Base-by-base conservation (phyloP, 2,888 invertebrate genomes). In the Eristalinus aeneus region DNA sequence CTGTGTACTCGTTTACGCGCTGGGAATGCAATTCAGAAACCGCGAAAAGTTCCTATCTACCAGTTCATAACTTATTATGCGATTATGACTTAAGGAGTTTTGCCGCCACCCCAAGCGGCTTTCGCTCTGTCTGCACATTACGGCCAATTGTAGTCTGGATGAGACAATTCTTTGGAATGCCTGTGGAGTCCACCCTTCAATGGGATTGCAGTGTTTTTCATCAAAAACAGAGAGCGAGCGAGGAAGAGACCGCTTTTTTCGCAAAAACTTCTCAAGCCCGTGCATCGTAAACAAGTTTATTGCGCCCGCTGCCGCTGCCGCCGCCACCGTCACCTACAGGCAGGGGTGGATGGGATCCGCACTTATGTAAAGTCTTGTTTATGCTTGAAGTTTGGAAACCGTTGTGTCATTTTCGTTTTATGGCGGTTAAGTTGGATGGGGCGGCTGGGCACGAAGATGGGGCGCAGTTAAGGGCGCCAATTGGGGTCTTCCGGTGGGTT, bases 281-380 rank as follows among this genome's bases (percentile, higher is more conserved):
- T 20, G 63, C 23, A 75, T 85, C 84, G 80, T 85, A 85, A 85
- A 85, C 79, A 80, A 80, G 71, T 85, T 85, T 80, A 85, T 80
- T 72, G 68, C 72, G 39, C 11, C n/a, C 11, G 39, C 8, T 2
- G 39, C 39, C 2, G 22, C 63, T 67, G 56, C n/a, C 11, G 39
- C 8, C 11, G 39, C 39, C 2, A 11, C 63, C 71, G 56, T 67
- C 39, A 36, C 54, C 67, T 8, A 6, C 46, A 12, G 39, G 39
- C 1, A 4, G 39, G 39, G 53, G 60, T 71, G 54, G 36, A 39
- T 53, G 36, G 11, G 39, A 4, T 32, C 4, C 20, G 10, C 20
- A 10, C 61, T 63, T 31, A 46, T 65, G 64, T 54, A 54, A 80
- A 80, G 71, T 80, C 75, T 80, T 76, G 75, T 85, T 85, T 85